phyloP scores from a whole-genome alignment of 35 echinoderm and acorn worm species.

The Apostichopus parvimensis region DNA sequence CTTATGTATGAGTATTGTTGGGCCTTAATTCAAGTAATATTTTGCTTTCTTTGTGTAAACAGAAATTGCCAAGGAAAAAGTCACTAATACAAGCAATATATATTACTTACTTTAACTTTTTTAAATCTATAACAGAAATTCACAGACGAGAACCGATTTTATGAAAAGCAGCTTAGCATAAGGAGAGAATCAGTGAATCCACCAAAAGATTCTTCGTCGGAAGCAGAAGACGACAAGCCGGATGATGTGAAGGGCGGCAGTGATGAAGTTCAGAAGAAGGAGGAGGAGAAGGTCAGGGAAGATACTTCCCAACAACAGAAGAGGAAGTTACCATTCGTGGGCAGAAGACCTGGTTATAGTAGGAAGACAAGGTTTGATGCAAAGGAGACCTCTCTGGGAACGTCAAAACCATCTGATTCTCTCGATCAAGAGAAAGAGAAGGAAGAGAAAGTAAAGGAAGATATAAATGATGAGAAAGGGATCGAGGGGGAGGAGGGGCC shows the following conservation, averaged over 20 bases:
- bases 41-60: too few species aligned
- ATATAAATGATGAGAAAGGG: background rate
- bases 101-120: background rate
- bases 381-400: background rate
- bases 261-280: background rate
- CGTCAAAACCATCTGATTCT: background rate
- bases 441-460: background rate
- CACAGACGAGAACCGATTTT: slow-evolving; percentile 48
- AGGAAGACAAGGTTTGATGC: background rate
- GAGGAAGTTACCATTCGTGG: slow-evolving; percentile 30
- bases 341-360: slow-evolving; percentile 37
- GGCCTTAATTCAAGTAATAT: too few species aligned
- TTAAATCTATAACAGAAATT: slow-evolving; percentile 40
- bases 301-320: background rate
- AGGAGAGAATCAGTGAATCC: slow-evolving; percentile 16
- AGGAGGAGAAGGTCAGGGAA: background rate
- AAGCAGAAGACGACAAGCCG: slow-evolving; percentile 21
- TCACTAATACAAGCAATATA: too few species aligned
- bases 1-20: too few species aligned
- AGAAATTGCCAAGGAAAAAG: too few species aligned
- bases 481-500: background rate
- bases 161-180: slow-evolving; percentile 37
- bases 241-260: slow-evolving; percentile 3
- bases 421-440: background rate
- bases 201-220: slow-evolving; percentile 20